Percentiles rank a stretch among this genome's conserved stretches.
Conservation (phyloP, 92 coral and sea anemone genomes). For the Bergia puertoricense region DNA sequence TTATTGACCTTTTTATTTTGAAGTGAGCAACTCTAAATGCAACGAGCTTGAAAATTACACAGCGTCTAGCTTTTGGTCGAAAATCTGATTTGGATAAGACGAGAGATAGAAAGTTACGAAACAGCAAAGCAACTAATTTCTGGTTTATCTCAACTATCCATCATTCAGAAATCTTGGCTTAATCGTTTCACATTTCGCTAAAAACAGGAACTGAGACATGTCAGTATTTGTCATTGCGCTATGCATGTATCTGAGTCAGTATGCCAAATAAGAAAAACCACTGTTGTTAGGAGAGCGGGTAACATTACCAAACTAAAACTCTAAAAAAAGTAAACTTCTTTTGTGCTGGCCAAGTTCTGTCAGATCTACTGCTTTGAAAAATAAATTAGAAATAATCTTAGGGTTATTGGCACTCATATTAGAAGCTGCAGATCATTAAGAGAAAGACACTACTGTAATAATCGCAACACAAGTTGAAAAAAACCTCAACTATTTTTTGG, state of each 20-base stretch:
- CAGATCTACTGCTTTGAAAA: background rate
- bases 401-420: background rate
- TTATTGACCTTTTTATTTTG: background rate
- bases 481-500: background rate
- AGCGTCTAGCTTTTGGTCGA: background rate
- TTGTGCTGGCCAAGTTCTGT: background rate
- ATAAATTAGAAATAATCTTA: too few species aligned
- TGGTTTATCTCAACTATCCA: too few species aligned
- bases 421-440: too few species aligned
- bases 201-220: background rate
- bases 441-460: background rate
- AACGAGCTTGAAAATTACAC: background rate
- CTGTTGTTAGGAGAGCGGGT: background rate
- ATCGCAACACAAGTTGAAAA: background rate
- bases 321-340: too few species aligned
- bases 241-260: background rate
- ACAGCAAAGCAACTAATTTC: background rate
- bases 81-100: background rate
- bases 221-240: background rate
- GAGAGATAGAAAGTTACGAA: background rate
- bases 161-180: background rate
- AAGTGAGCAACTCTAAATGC: background rate
- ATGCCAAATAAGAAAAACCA: background rate
- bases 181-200: background rate
- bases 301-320: background rate